phyloP scores from a whole-genome alignment of 2,888 invertebrate genomes.

The Netelia fuscicornis region DNA sequence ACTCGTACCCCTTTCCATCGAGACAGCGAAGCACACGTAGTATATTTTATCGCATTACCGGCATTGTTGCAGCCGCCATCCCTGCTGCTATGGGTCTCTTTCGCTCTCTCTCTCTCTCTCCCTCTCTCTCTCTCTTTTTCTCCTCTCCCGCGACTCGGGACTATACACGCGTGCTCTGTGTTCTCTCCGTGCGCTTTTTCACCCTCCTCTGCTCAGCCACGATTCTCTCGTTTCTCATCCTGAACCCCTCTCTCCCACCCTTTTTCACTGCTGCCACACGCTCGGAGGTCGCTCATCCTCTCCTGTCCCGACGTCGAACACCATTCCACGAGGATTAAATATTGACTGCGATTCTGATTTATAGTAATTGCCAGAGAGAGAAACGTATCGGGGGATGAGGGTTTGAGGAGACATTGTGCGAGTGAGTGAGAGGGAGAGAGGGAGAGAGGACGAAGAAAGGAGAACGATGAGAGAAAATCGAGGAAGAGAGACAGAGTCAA shows the following conservation, averaged over 20 bases:
- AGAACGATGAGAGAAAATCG: constrained; percentile 13
- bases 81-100: constrained; percentile 49
- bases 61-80: constrained; percentile 80
- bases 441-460: constrained; percentile 56
- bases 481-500: constrained; percentile 16
- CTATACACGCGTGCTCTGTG: constrained; percentile 39
- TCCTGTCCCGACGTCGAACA: constrained; percentile 77
- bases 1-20: constrained; percentile 61
- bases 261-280: constrained; percentile 26
- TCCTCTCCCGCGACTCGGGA: constrained; percentile 41
- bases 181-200: constrained; percentile 57
- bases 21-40: constrained; percentile 72
- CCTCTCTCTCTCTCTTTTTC: constrained; percentile 1
- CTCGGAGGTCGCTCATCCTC: constrained; percentile 69
- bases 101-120: background rate
- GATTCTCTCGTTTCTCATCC: constrained; percentile 67
- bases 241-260: constrained; percentile 10
- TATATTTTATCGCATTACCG: constrained; percentile 83
- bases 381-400: constrained; percentile 71
- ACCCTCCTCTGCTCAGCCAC: constrained; percentile 44
- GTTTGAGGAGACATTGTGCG: constrained; percentile 56
- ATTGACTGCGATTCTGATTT: constrained; percentile 84
- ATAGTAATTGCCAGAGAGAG: constrained; percentile 83
- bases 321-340: constrained; percentile 84
- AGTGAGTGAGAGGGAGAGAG: constrained; percentile 62